Evolutionary conservation across 2,888 invertebrate species (phyloP).

Genomic region (Didymodactylos carnosus): DNA sequence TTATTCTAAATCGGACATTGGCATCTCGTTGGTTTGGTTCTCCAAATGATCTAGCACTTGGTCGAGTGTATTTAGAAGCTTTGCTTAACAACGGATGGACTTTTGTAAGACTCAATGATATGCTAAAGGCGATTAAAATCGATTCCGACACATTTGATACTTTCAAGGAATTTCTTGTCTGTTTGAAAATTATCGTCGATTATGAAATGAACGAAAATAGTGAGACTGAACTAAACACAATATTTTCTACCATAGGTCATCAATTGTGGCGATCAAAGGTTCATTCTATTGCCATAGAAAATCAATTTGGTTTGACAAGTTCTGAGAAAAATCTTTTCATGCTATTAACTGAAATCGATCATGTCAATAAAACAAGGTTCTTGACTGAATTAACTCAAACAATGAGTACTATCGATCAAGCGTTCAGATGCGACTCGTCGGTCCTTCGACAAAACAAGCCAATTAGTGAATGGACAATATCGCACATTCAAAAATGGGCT

Average conservation of each 20-base stretch:
- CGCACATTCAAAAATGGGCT: not conserved
- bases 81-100: not conserved
- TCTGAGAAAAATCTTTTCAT: too few relatives aligned
- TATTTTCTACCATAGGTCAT: not conserved
- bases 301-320: not conserved
- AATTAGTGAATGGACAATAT: not conserved
- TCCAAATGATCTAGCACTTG: not conserved
- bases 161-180: not conserved
- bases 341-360: too few relatives aligned
- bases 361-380: too few relatives aligned
- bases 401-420: too few relatives aligned
- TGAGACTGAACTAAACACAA: not conserved
- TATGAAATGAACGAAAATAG: not conserved
- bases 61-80: not conserved
- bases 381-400: too few relatives aligned
- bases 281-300: not conserved
- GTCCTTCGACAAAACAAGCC: too few relatives aligned
- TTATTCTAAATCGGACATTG: not conserved
- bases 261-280: not conserved
- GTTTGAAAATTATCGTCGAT: not conserved
- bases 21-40: not conserved
- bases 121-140: not conserved
- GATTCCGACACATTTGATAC: not conserved
- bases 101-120: not conserved
- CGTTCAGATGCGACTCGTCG: too few relatives aligned